Percentiles rank a stretch among this genome's conserved stretches.
Evolutionary conservation across 2,113 vertebrate species (phyloP).

Genomic region (Neolamprologus caudopunctatus): DNA sequence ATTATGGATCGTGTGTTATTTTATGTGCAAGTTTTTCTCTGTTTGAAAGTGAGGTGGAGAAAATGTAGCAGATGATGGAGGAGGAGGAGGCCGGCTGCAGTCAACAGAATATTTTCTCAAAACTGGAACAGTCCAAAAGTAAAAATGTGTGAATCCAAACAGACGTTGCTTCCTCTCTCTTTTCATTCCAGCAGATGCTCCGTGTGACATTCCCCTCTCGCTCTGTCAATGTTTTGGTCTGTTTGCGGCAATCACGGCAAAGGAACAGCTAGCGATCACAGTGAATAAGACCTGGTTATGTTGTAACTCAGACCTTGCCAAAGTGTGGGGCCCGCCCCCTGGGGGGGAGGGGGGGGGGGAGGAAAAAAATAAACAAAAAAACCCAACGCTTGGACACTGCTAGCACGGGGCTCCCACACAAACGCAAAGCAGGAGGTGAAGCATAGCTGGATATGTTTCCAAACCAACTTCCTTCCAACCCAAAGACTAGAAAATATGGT

Average conservation of each 20-base stretch:
- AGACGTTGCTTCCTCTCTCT: not conserved
- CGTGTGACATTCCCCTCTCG: not conserved
- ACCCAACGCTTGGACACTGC: too few species aligned
- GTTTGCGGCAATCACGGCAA: not conserved
- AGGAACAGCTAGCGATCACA: not conserved
- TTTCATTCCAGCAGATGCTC: not conserved
- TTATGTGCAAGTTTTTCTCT: not conserved
- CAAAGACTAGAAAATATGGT: too few species aligned
- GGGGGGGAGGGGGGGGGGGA: fast-evolving
- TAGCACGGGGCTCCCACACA: too few species aligned
- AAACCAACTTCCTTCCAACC: too few species aligned
- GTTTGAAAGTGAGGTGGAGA: not conserved
- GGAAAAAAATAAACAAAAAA: not conserved
- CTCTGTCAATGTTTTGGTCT: not conserved
- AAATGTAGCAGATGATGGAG: not conserved
- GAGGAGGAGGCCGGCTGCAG: not conserved
- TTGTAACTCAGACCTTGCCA: not conserved
- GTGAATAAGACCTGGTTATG: not conserved
- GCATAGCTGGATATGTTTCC: too few species aligned
- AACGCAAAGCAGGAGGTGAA: too few species aligned
- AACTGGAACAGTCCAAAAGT: not conserved
- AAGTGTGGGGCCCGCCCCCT: not conserved
- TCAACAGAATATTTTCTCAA: not conserved
- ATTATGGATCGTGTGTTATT: not conserved
- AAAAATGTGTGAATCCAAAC: not conserved